A percentile compares a stretch with the other conserved stretches of the same genome.
phyloP scores from a whole-genome alignment of 2,888 invertebrate species.

The Cerceris ruficornis region DNA sequence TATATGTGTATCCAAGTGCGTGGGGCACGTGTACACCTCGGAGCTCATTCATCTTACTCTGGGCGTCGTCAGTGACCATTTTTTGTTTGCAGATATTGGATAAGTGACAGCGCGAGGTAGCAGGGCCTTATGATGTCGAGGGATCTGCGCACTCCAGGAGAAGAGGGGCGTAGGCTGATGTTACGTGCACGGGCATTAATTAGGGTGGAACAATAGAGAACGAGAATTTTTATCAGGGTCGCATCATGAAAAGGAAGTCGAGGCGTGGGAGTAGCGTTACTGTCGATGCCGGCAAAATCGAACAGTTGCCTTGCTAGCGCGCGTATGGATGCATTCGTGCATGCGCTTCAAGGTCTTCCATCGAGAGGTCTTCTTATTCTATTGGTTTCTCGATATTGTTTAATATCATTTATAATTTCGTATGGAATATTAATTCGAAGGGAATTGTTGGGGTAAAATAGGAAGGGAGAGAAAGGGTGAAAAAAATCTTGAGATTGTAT shows the following conservation, averaged over 20 bases:
- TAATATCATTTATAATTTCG: too few relatives aligned
- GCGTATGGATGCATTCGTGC: neutral
- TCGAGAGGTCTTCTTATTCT: too few relatives aligned
- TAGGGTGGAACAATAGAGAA: conserved; percentile 81
- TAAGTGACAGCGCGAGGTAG: conserved; percentile 78
- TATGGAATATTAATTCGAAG: too few relatives aligned
- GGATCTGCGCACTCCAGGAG: conserved; percentile 20
- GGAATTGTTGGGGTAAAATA: too few relatives aligned
- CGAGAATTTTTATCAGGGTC: conserved; percentile 78
- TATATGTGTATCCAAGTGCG: neutral
- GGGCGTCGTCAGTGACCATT: conserved; percentile 74
- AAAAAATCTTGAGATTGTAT: too few relatives aligned
- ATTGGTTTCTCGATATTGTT: too few relatives aligned
- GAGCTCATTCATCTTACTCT: conserved; percentile 66
- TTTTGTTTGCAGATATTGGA: conserved; percentile 81
- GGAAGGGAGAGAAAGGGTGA: too few relatives aligned
- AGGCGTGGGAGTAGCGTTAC: conserved; percentile 77
- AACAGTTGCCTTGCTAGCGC: conserved; percentile 24
- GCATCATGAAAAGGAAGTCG: conserved; percentile 75
- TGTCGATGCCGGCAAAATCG: conserved; percentile 56
- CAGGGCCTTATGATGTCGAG: conserved; percentile 72
- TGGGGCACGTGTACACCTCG: conserved; percentile 6
- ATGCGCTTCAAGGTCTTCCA: too few relatives aligned
- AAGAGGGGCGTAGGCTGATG: conserved; percentile 36
- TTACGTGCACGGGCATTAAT: conserved; percentile 71